phyloP scores from a whole-genome alignment of 1,140 invertebrate species.

The Pachypsylla venusta region DNA sequence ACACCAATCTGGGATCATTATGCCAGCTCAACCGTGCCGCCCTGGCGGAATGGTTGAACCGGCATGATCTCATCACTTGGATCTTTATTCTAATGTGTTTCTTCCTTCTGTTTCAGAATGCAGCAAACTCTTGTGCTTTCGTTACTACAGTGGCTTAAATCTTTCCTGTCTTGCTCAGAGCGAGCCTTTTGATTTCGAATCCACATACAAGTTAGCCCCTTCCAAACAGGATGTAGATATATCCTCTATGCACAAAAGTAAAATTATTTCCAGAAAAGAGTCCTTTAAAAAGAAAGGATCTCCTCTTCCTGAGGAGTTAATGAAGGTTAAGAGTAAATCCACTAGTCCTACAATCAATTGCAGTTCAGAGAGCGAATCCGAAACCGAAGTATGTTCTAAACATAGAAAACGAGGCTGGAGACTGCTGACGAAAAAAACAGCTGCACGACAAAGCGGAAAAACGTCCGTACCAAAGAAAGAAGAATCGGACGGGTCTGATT shows the following conservation, averaged over 20 bases:
- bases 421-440: slow-evolving; percentile 21
- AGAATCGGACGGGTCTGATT: slow-evolving; percentile 16
- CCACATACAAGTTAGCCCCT: slow-evolving; percentile 22
- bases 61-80: too few relatives aligned
- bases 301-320: slow-evolving; percentile 18
- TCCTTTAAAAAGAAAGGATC: slow-evolving; percentile 7
- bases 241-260: slow-evolving; percentile 11
- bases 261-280: slow-evolving; percentile 16
- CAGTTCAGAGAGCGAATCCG: slow-evolving; percentile 28
- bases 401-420: slow-evolving; percentile 22
- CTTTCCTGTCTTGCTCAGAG: slow-evolving; percentile 34
- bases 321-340: slow-evolving; percentile 14
- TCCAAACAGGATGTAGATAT: slow-evolving; percentile 16
- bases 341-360: slow-evolving; percentile 14
- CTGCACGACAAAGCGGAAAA: neutral
- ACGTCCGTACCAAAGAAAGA: neutral
- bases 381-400: slow-evolving; percentile 23
- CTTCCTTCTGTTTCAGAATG: slow-evolving; percentile 27
- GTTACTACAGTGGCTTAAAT: slow-evolving; percentile 34
- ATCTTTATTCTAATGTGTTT: too few relatives aligned
- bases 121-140: slow-evolving; percentile 34
- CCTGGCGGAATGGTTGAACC: too few relatives aligned
- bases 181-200: slow-evolving; percentile 30
- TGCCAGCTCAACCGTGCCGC: too few relatives aligned
- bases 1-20: too few relatives aligned